phyloP scores from a whole-genome alignment of 1,140 invertebrate genomes.

The Eulimnadia texana region DNA sequence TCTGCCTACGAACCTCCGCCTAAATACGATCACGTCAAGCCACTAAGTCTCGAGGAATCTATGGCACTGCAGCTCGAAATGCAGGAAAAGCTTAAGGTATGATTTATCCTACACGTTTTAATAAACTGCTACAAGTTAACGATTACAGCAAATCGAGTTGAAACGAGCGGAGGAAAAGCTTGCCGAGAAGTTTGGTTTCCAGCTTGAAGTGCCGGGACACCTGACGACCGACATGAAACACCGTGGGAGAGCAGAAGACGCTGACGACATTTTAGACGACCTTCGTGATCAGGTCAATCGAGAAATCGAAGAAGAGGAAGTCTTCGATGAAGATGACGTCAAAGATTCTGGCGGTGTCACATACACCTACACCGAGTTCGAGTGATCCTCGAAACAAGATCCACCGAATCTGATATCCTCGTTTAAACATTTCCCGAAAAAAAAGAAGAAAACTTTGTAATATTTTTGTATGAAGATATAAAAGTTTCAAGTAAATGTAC shows the following conservation, averaged over 20 bases:
- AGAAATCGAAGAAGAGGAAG: constrained; percentile 27
- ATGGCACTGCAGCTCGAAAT: constrained; percentile 38
- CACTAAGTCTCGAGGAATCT: constrained; percentile 40
- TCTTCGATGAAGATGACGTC: constrained; percentile 30
- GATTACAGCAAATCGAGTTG: constrained; percentile 32
- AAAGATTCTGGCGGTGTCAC: constrained; percentile 31
- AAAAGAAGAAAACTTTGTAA: too few species aligned
- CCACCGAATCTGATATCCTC: not conserved
- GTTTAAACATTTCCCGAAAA: not conserved
- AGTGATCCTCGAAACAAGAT: not conserved
- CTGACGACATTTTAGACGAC: not conserved
- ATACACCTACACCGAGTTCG: constrained; percentile 23
- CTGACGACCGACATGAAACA: constrained; percentile 22
- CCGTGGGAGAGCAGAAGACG: constrained; percentile 20
- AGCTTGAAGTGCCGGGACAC: constrained; percentile 18
- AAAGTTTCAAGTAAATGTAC: too few species aligned
- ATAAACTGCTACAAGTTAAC: too few species aligned
- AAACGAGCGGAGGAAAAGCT: constrained; percentile 34
- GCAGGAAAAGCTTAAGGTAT: constrained; percentile 29
- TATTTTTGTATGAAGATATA: too few species aligned
- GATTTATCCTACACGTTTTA: constrained; percentile 14
- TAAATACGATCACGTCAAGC: constrained; percentile 37
- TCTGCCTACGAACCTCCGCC: constrained; percentile 43
- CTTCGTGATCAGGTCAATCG: constrained; percentile 20
- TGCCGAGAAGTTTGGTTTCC: constrained; percentile 24